Evolutionary conservation across 2,888 invertebrate species (phyloP).

Genomic region (Sminthurides aquaticus): DNA sequence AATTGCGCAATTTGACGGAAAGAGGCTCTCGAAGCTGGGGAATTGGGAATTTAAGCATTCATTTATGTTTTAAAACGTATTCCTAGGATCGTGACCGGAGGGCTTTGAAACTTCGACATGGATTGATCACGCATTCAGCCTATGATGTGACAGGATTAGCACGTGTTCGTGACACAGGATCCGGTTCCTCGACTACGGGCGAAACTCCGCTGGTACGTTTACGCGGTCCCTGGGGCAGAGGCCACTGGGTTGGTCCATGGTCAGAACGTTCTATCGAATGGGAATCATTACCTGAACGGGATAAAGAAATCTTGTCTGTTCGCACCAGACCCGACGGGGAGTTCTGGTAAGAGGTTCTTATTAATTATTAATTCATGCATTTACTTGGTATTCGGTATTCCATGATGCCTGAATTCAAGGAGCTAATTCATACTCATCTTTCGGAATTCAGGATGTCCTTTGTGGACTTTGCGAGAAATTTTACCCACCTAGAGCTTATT

Average conservation of each 20-base stretch:
- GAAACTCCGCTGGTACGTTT: conserved; percentile 58
- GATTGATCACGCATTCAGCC: conserved; percentile 60
- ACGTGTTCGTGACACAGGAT: conserved; percentile 53
- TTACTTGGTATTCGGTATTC: neutral
- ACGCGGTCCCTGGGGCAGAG: conserved; percentile 60
- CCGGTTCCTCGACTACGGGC: conserved; percentile 47
- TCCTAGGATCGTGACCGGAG: conserved; percentile 53
- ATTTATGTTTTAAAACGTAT: conserved; percentile 15
- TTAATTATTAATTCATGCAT: neutral
- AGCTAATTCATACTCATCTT: neutral
- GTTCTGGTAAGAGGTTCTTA: conserved; percentile 56
- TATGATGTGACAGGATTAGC: conserved; percentile 62
- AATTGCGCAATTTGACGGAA: too few relatives aligned
- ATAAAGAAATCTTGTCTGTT: conserved; percentile 58
- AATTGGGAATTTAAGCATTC: too few relatives aligned
- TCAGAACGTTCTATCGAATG: conserved; percentile 62
- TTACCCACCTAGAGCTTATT: conserved; percentile 62
- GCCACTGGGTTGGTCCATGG: conserved; percentile 67
- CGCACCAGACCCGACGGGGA: conserved; percentile 60
- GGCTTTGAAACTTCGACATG: conserved; percentile 55
- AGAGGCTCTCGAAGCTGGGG: too few relatives aligned
- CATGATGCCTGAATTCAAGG: neutral
- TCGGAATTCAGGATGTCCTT: conserved; percentile 58
- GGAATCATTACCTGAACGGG: conserved; percentile 58
- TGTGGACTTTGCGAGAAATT: conserved; percentile 60